These are phyloP conservation scores for Cyprinodon tularosa DNA, from an alignment of 2,113 vertebrate species.

Conservation along the genomic window DNA sequence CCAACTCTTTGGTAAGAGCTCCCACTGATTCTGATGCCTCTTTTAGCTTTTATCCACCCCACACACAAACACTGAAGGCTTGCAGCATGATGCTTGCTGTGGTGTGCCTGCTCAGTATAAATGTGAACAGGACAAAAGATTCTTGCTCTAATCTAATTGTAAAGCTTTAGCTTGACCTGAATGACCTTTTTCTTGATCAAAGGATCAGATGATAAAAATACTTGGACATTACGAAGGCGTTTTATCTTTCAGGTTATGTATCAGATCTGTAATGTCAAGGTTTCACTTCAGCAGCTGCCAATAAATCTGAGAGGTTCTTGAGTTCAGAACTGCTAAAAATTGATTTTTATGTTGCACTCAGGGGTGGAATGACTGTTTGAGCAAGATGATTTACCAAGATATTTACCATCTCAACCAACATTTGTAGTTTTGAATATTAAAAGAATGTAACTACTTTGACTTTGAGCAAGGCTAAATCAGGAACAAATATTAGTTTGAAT, in stretches of 20 bases:
- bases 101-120: not conserved
- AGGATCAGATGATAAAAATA: constrained; percentile 1
- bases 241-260: not conserved
- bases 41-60: constrained; percentile 85
- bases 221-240: not conserved
- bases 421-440: not conserved
- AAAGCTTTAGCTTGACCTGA: not conserved
- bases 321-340: not conserved
- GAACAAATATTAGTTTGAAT: not conserved
- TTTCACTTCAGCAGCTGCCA: not conserved
- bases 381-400: not conserved
- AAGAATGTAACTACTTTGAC: not conserved
- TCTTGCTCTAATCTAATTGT: not conserved
- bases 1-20: constrained; percentile 89
- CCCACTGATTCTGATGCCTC: constrained; percentile 94
- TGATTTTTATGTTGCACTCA: not conserved
- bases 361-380: not conserved
- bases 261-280: constrained; percentile 9
- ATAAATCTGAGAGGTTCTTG: not conserved
- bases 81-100: not conserved
- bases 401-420: not conserved
- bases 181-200: not conserved
- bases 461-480: not conserved
- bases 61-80: not conserved
- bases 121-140: not conserved